Evolutionary conservation across 1,140 invertebrate species (phyloP).

Genomic region (Lasaia peninsularis): DNA sequence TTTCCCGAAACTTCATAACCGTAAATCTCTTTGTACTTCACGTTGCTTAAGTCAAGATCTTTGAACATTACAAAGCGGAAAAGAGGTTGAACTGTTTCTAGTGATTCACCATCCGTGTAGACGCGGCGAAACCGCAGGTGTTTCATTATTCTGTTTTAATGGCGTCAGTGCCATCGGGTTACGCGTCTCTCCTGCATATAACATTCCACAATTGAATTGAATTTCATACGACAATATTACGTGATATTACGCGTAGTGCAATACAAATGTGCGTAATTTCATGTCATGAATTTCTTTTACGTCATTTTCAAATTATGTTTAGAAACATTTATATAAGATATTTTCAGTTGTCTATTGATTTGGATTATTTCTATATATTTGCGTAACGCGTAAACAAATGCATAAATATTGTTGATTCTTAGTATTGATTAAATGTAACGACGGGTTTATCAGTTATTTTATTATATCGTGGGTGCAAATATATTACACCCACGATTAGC

Average conservation of each 20-base stretch:
- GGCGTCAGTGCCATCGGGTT: conserved; percentile 33
- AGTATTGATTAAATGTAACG: too few species aligned
- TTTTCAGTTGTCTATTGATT: too few species aligned
- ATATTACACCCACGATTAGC: too few species aligned
- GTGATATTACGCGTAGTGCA: conserved; percentile 13
- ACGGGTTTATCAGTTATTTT: too few species aligned
- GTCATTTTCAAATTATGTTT: too few species aligned
- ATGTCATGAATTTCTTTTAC: too few species aligned
- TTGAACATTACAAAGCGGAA: conserved; percentile 18
- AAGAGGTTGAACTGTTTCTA: conserved; percentile 32
- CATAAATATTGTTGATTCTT: too few species aligned
- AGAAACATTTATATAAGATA: too few species aligned
- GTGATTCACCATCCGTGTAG: conserved; percentile 27
- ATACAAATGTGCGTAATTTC: conserved; percentile 12
- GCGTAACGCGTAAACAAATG: too few species aligned
- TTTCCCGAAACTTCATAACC: not conserved
- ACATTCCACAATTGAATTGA: conserved; percentile 32
- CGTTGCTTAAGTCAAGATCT: conserved; percentile 14
- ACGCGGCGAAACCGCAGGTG: conserved; percentile 60
- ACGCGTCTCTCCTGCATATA: conserved; percentile 28
- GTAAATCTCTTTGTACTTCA: conserved; percentile 7
- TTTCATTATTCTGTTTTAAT: conserved; percentile 72
- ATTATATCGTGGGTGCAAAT: too few species aligned
- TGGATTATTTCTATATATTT: too few species aligned
- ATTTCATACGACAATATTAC: conserved; percentile 25